These are phyloP conservation scores for Gadopsis marmoratus DNA, from an alignment of 2,797 vertebrate genomes.

Conservation along the genomic window DNA sequence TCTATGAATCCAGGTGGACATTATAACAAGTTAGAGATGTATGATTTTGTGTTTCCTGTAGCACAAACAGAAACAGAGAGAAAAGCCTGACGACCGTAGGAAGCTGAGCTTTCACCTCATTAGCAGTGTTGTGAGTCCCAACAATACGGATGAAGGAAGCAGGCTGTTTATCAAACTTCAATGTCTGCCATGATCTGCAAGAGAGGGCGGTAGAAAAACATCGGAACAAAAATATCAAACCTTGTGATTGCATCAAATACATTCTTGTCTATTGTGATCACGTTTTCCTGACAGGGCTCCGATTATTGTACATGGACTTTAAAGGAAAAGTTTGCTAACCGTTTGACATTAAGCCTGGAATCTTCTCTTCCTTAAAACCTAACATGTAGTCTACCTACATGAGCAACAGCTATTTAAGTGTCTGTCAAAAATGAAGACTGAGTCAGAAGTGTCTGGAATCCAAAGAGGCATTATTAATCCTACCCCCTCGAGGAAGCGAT, in stretches of 20 bases:
- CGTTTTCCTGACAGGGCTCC: background rate
- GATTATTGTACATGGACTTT: background rate
- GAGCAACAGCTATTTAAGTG: background rate
- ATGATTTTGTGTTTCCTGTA: background rate
- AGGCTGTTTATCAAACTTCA: conserved; percentile 93
- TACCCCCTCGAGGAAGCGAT: background rate
- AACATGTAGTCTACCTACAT: background rate
- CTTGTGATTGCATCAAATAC: background rate
- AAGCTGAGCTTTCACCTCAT: conserved; percentile 88
- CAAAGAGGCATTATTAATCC: background rate
- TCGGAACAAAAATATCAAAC: background rate
- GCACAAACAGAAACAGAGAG: background rate
- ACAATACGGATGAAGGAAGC: conserved; percentile 97
- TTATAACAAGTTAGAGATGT: too few relatives aligned
- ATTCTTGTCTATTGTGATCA: background rate
- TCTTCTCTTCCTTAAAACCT: background rate
- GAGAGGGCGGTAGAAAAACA: background rate
- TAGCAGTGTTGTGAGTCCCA: conserved; percentile 98
- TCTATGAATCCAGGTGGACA: too few relatives aligned
- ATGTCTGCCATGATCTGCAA: conserved; percentile 94
- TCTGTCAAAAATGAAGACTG: background rate
- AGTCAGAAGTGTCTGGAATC: background rate
- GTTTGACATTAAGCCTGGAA: background rate
- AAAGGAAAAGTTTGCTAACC: background rate
- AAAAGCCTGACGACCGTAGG: background rate